These are phyloP conservation scores for Tetrao urogallus DNA, from an alignment of 2,113 vertebrate genomes.

Conservation along the genomic window DNA sequence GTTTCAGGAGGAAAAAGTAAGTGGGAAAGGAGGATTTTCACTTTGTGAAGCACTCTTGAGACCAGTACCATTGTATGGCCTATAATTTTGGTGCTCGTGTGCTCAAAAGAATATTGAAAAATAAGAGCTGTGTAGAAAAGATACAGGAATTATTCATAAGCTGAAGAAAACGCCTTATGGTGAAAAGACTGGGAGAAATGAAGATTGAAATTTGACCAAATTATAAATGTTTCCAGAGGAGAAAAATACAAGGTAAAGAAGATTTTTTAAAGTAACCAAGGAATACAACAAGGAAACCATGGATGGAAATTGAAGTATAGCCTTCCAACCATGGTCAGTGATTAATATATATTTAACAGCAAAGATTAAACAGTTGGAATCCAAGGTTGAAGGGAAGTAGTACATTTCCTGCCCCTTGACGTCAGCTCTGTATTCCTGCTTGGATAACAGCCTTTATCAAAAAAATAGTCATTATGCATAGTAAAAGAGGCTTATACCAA, in stretches of 20 bases:
- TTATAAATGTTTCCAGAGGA: neutral
- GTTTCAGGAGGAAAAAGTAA: neutral
- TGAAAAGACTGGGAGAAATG: neutral
- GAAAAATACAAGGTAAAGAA: neutral
- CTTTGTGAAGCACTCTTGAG: neutral
- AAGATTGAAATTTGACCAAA: neutral
- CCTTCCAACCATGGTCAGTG: neutral
- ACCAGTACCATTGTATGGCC: neutral
- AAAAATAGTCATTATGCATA: neutral
- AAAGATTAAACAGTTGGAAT: neutral
- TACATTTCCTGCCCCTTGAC: neutral
- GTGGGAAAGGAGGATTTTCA: neutral
- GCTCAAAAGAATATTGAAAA: neutral
- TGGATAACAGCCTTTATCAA: neutral
- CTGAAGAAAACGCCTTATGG: conserved; percentile 8
- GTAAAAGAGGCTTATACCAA: neutral
- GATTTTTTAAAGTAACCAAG: neutral
- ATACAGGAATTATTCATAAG: neutral
- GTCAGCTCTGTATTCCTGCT: neutral
- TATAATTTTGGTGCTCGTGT: neutral
- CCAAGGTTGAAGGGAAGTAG: neutral
- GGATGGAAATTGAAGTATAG: neutral
- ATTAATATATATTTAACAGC: neutral
- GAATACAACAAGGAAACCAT: neutral
- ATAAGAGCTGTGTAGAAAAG: neutral